Base-by-base conservation (phyloP, 2,113 vertebrate genomes). In the Sminthopsis crassicaudata region DNA sequence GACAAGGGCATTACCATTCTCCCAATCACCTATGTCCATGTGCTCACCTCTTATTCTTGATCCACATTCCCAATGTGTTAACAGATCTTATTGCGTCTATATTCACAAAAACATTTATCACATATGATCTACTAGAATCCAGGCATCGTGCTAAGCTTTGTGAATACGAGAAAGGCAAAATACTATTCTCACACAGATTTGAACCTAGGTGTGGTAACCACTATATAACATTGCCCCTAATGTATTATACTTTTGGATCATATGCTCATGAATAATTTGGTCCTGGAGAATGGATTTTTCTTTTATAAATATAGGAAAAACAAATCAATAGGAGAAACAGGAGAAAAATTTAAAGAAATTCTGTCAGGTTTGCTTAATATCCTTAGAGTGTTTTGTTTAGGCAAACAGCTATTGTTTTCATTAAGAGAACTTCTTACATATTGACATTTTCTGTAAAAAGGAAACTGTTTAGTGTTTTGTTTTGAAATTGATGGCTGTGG, bases 401-500 rank as follows among this genome's bases (percentile, higher is more conserved):
- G 94, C 93, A 96, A 94, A 26, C 27, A 96, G 55, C 90, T 93
- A 90, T 96, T 97, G 91, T 96, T 97, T 96, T 93, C 76, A 90
- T 96, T 97, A 97, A 97, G 92, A 91, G 8, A 91, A 46, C 54
- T 46, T 96, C 97, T 97, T 95, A 96, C 91, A 55, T 92, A 97
- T 93, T 94, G 46, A 95, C 92, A 95, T 95, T 95, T 96, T 96
- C 19, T 2, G 30, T 95, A 96, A 8, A 30, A 96, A 97, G 89
- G 90, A 96, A 89, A 0, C 1, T 95, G 84, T 53, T 95, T 94
- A 42, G 60, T 53, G 19, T 90, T 94, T 16, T 8, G 51, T 93
- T 97, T 97, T 97, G 94, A 96, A 98, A 98, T 97, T 96, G 98
- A 97, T 97, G 95, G 96, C 90, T 95, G 89, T 92, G 96, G 90